Percentiles rank a stretch among this genome's conserved stretches.
These are phyloP conservation scores for Hypocryptadius cinnamomeus DNA, from an alignment of 2,113 vertebrate genomes.

Conservation along the genomic window DNA sequence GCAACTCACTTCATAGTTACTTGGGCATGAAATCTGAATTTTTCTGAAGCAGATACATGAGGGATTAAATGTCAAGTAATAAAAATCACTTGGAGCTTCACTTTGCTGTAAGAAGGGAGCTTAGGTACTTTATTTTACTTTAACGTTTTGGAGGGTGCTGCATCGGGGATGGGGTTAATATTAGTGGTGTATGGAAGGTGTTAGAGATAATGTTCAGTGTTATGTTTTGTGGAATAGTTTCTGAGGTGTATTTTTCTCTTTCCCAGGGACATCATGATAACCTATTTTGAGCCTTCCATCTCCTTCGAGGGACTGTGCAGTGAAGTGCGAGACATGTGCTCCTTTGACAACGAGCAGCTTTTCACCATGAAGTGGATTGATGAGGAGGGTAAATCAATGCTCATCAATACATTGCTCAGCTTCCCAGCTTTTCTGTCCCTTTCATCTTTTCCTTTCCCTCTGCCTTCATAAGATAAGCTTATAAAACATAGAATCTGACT, in stretches of 20 bases:
- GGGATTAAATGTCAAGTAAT: background rate
- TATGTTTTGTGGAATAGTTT: background rate
- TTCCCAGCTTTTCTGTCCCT: background rate
- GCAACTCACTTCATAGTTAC: background rate
- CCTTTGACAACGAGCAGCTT: conserved; percentile 94
- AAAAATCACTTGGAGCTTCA: background rate
- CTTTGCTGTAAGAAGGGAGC: background rate
- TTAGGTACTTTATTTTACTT: background rate
- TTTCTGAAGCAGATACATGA: background rate
- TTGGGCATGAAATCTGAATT: background rate
- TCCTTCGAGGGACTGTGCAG: conserved; percentile 88
- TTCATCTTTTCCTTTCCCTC: background rate
- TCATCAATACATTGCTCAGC: background rate
- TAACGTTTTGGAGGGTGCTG: background rate
- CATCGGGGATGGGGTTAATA: background rate
- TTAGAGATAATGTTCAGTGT: background rate
- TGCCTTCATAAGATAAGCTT: background rate
- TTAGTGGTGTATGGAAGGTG: background rate
- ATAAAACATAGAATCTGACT: background rate
- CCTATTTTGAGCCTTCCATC: conserved; percentile 96
- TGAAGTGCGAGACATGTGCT: conserved; percentile 96
- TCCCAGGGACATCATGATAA: conserved; percentile 97
- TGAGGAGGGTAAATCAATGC: conserved; percentile 83
- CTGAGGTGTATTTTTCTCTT: conserved; percentile 26
- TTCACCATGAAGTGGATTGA: conserved; percentile 99